Conservation (phyloP, 2,797 vertebrate genomes). For the Thripadectes ignobilis region DNA sequence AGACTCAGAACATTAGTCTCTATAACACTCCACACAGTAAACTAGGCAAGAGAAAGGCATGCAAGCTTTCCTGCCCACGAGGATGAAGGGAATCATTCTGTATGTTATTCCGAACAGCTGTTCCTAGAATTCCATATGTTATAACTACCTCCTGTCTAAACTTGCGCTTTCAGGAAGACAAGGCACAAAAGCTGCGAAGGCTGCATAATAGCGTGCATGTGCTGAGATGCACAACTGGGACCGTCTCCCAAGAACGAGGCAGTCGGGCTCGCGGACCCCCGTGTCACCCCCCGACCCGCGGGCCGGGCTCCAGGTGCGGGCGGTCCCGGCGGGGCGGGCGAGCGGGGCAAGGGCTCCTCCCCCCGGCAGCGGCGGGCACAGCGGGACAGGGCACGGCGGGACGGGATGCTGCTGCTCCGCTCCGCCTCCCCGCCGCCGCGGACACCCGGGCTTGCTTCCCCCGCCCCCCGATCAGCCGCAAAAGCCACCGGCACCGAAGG, state of each 20-base stretch:
- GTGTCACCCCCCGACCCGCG: accelerated
- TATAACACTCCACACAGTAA: background rate
- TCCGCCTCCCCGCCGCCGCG: background rate
- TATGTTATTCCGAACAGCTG: background rate
- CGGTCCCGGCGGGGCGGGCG: background rate
- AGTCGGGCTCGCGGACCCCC: accelerated
- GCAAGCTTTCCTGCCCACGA: background rate
- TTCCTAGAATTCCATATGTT: background rate
- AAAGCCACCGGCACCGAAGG: accelerated
- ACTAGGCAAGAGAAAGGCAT: accelerated
- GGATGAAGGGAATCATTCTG: background rate
- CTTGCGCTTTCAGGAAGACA: background rate
- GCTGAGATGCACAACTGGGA: accelerated
- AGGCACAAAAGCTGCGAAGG: background rate
- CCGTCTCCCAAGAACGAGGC: accelerated
- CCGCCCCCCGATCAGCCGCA: accelerated
- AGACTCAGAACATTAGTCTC: background rate
- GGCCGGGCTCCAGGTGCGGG: background rate
- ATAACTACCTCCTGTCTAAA: background rate
- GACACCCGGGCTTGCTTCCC: accelerated
- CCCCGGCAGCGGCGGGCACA: background rate
- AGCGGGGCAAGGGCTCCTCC: background rate
- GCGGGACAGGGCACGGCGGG: background rate
- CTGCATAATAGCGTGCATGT: accelerated
- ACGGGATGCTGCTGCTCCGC: too few relatives aligned